phyloP scores from a whole-genome alignment of 92 coral and sea anemone genomes.

The Epizoanthus stellaris region DNA sequence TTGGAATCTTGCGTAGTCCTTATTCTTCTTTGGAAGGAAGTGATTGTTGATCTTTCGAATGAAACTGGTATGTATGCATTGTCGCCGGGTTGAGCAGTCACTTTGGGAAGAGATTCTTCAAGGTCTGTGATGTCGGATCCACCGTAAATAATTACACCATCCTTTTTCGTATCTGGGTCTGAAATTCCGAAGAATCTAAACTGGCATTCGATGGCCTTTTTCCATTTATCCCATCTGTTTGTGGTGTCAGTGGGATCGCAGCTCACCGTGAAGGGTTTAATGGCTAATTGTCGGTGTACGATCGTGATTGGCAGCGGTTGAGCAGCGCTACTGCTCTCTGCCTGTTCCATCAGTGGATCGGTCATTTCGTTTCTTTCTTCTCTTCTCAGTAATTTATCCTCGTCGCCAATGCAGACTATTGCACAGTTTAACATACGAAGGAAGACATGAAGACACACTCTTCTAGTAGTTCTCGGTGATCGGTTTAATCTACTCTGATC shows the following conservation, averaged over 20 bases:
- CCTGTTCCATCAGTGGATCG: no score
- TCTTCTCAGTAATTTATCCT: no score
- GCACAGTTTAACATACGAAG: no score
- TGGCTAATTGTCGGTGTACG: background rate
- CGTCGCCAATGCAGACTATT: no score
- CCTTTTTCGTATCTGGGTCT: conserved; percentile 5
- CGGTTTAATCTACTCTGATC: no score
- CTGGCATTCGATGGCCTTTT: background rate
- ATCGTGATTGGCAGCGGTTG: no score
- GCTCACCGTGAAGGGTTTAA: conserved; percentile 7
- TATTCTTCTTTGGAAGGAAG: conserved; percentile 53
- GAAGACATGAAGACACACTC: no score
- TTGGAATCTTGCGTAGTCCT: conserved; percentile 63
- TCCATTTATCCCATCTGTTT: conserved; percentile 7
- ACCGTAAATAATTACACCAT: conserved; percentile 1
- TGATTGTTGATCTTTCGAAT: conserved; percentile 48
- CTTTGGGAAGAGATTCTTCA: background rate
- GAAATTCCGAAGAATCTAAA: conserved; percentile 14
- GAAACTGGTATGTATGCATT: conserved; percentile 28
- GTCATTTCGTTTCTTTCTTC: no score
- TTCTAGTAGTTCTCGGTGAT: no score
- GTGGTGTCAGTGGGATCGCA: background rate
- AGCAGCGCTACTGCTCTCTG: no score
- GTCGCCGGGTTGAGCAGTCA: background rate
- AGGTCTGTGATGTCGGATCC: background rate